Base-by-base conservation (phyloP, 2,797 vertebrate species). In the Micrastur ruficollis region DNA sequence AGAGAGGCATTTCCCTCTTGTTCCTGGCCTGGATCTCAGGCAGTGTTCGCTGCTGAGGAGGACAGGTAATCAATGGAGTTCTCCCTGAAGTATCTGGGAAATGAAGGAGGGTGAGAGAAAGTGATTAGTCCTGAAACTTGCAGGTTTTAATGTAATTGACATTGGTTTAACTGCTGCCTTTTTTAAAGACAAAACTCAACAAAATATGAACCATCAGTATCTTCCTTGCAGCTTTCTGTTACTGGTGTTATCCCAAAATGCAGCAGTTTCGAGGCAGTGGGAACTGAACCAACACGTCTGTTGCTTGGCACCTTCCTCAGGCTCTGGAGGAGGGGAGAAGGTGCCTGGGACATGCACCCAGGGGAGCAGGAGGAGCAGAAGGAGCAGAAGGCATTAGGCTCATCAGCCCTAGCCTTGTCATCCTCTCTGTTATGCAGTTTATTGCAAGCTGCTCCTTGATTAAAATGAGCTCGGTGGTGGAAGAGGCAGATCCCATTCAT, bases 71-170 rank as follows among this genome's bases (percentile, higher is more conserved):
- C 90, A 71, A 63, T 58, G 80, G 52, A 55, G 26, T 58, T 82
- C 62, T 91, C 76, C 52, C 78, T 84, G 56, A 95, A 84, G 85
- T 81, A 63, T 65, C 66, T 88, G 62, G 59, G 73, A 90, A 90
- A 90, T 68, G 36, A 87, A 84, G n/a, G 49, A 65, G 13, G 5
- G 12, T 84, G 61, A 90, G 36, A 85, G 53, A 89, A 94, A 86
- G 55, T 34, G 50, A 67, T 81, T 81, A 89, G 58, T 73, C 52
- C 81, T 70, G 47, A 81, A 91, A 87, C 21, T 61, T 79, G 52
- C 38, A 75, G 80, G 81, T 95, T 95, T 85, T 82, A 70, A 34
- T 81, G 83, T 76, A 89, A 95, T 71, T 80, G 80, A 71, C 74
- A 85, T 94, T 7, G 83, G 92, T 89, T 86, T 84, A 82, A 82